These are phyloP conservation scores for human DNA, from an alignment of 2,113 vertebrate species.

Conservation along the genomic window GRCh38 chr4:177223001-177223500, in stretches of 20 bases:
- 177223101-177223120: conserved; percentile 47
- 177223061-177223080: conserved; percentile 1
- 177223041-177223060: not conserved
- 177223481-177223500: not conserved
- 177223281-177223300: not conserved
- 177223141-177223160: conserved; percentile 51
- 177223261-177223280: not conserved
- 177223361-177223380: not conserved
- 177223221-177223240: not conserved
- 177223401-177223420: not conserved
- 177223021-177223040: conserved; percentile 45
- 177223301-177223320: not conserved
- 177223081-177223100: conserved; percentile 41
- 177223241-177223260: conserved; percentile 1
- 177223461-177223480: not conserved
- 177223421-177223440: not conserved
- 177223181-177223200: conserved; percentile 52
- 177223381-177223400: not conserved
- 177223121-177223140: conserved; percentile 54
- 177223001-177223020: not conserved
- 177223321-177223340: not conserved
- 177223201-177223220: not conserved
- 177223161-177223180: conserved; percentile 62
- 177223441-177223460: not conserved
- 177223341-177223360: not conserved